Base-by-base conservation (phyloP, 2,888 invertebrate genomes). In the Folsomia candida region DNA sequence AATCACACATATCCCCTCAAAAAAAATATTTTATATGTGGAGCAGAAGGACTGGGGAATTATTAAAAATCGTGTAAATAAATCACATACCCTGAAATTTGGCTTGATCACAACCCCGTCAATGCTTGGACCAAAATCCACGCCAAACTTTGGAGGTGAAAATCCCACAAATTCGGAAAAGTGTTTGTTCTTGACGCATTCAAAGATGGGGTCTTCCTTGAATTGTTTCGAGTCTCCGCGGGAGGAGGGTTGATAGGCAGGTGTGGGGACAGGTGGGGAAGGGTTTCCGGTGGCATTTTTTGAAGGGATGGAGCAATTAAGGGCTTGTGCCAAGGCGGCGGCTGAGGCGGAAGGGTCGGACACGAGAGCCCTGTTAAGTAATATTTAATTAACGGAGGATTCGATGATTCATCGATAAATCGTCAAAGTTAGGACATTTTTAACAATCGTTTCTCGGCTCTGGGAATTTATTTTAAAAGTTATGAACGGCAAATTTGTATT, bases 321-420 rank as follows among this genome's bases (percentile, higher is more conserved):
- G 4, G 77, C 70, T 62, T 75, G 74, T 47, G 78, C 78, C 67
- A 80, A 70, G 54, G 78, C 90, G 84, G 91, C 88, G 57, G 80
- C 81, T 4, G 89, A 88, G 70, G 84, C 83, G 59, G 84, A 84
- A 1, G 89, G 88, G 79, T 88, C 88, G 1, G 85, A 84, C 27
- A 90, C 87, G 72, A 90, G 85, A 51, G 92, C 90, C n/a, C n/a
- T n/a, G n/a, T n/a, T n/a, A n/a, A n/a, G n/a, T n/a, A n/a, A n/a
- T n/a, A n/a, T n/a, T n/a, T n/a, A n/a, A n/a, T n/a, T n/a, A n/a
- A n/a, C n/a, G n/a, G n/a, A n/a, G n/a, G n/a, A n/a, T n/a, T n/a
- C n/a, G n/a, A n/a, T n/a, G n/a, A n/a, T n/a, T n/a, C n/a, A n/a
- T n/a, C n/a, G n/a, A n/a, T n/a, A n/a, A n/a, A n/a, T n/a, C n/a